Evolutionary conservation across 2,888 invertebrate genomes (phyloP).

Genomic region (Chloroclysta siterata): DNA sequence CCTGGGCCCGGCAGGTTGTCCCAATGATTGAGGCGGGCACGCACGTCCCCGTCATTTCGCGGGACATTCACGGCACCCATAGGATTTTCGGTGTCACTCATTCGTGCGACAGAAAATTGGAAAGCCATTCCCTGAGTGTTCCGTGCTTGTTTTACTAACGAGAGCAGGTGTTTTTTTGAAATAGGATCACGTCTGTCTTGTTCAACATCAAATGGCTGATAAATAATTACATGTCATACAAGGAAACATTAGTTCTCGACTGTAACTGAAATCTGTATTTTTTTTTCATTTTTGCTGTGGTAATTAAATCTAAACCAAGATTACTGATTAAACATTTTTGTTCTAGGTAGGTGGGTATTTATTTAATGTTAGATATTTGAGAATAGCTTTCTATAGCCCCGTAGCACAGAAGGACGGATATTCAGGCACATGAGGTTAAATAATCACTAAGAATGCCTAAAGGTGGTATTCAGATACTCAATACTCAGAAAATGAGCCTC

Average conservation of each 20-base stretch:
- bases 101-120: constrained; percentile 47
- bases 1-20: constrained; percentile 30
- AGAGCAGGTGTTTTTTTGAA: constrained; percentile 39
- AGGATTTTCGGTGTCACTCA: constrained; percentile 52
- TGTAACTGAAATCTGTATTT: too few species aligned
- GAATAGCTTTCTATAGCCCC: too few species aligned
- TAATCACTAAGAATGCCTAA: too few species aligned
- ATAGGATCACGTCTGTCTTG: constrained; percentile 30
- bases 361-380: too few species aligned
- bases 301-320: too few species aligned
- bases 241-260: neutral
- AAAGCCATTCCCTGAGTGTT: constrained; percentile 44
- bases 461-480: too few species aligned
- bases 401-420: too few species aligned
- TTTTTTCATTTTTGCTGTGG: too few species aligned
- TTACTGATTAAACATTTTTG: too few species aligned
- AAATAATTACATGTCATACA: neutral
- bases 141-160: constrained; percentile 43
- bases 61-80: constrained; percentile 44
- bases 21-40: constrained; percentile 47
- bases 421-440: too few species aligned
- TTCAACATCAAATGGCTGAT: constrained; percentile 13
- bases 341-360: too few species aligned
- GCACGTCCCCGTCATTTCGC: constrained; percentile 44
- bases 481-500: too few species aligned